Evolutionary conservation across 1,140 invertebrate species (phyloP).

Genomic region (Hycleus cichorii): DNA sequence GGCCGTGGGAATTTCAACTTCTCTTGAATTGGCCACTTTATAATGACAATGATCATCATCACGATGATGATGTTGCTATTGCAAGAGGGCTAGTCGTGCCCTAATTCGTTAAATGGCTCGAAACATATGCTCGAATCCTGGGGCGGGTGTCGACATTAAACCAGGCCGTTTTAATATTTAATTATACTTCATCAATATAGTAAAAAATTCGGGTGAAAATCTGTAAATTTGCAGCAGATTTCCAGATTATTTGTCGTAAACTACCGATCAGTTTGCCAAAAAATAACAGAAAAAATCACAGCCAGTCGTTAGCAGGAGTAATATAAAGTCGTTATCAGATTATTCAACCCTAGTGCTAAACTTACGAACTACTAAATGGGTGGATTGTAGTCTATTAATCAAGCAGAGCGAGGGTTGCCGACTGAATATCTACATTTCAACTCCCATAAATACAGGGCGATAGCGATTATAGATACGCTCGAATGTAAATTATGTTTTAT

Average conservation of each 20-base stretch:
- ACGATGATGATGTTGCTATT: background rate
- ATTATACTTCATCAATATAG: too few species aligned
- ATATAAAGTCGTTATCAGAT: slow-evolving; percentile 31
- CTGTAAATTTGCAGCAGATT: too few species aligned
- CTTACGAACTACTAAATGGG: slow-evolving; percentile 33
- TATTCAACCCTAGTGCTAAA: slow-evolving; percentile 31
- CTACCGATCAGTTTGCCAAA: too few species aligned
- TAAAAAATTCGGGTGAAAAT: too few species aligned
- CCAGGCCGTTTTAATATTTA: too few species aligned
- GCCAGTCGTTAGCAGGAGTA: slow-evolving; percentile 11
- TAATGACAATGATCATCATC: background rate
- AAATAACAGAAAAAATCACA: too few species aligned
- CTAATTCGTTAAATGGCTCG: slow-evolving; percentile 40
- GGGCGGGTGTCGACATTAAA: slow-evolving; percentile 23
- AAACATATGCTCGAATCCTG: slow-evolving; percentile 34
- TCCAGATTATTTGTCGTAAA: too few species aligned
- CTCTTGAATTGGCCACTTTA: slow-evolving; percentile 18
- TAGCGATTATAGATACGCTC: slow-evolving; percentile 15
- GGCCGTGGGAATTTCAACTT: slow-evolving; percentile 31
- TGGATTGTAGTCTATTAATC: slow-evolving; percentile 31
- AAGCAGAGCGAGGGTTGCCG: slow-evolving; percentile 18
- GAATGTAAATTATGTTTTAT: slow-evolving; percentile 22
- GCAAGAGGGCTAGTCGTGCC: slow-evolving; percentile 24
- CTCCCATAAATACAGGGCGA: slow-evolving; percentile 15
- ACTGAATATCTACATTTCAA: slow-evolving; percentile 19